phyloP scores from a whole-genome alignment of 2,113 vertebrate species.

The Probosciger aterrimus region DNA sequence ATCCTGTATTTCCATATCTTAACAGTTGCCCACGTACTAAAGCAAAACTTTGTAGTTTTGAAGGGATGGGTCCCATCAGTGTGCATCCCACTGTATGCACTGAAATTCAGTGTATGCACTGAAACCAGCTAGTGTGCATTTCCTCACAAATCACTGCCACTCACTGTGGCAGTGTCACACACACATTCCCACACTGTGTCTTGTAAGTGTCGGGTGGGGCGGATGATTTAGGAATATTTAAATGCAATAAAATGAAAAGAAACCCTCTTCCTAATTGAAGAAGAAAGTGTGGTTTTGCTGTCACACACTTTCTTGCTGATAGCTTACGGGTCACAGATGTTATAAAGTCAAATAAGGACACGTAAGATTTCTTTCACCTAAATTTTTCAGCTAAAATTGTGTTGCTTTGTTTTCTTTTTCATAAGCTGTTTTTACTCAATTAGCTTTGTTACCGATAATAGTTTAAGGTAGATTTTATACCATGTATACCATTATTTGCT shows the following conservation, averaged over 20 bases:
- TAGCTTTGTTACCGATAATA: neutral
- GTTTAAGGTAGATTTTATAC: neutral
- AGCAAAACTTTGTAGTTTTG: neutral
- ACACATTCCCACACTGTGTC: accelerated
- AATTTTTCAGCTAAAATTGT: neutral
- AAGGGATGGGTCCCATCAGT: neutral
- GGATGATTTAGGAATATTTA: accelerated
- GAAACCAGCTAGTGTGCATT: accelerated
- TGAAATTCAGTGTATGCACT: neutral
- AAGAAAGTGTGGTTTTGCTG: neutral
- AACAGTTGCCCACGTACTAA: accelerated
- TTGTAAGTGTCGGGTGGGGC: neutral
- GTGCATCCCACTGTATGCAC: neutral
- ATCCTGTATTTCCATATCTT: accelerated
- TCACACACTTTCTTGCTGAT: neutral
- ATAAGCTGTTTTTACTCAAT: neutral
- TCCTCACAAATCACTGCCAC: neutral
- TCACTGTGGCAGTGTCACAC: neutral
- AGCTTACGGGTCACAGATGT: accelerated
- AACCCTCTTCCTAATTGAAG: neutral
- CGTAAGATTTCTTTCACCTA: no score
- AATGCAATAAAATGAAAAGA: neutral
- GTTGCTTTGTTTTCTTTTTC: neutral
- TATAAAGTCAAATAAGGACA: neutral
- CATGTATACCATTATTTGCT: neutral